Evolutionary conservation across 2,797 vertebrate genomes (phyloP).

Genomic region (Myotis planiceps): DNA sequence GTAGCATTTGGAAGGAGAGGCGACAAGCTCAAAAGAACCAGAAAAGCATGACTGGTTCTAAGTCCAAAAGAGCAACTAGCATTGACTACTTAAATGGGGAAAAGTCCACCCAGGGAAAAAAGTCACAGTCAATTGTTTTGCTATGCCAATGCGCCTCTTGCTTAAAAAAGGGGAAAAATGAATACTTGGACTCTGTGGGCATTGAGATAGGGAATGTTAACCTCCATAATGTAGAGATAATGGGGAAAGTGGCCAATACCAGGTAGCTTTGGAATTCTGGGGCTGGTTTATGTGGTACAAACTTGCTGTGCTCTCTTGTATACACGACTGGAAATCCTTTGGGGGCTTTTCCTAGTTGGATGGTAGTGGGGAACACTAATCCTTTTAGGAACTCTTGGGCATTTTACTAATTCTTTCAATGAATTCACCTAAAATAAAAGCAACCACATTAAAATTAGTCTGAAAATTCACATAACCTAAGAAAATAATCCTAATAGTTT

Average conservation of each 20-base stretch:
- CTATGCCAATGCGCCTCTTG: neutral
- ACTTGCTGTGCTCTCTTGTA: neutral
- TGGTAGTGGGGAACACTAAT: neutral
- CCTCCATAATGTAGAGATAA: neutral
- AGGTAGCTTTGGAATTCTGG: neutral
- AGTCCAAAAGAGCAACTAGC: neutral
- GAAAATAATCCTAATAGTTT: neutral
- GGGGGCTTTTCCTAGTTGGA: neutral
- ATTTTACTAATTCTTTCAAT: constrained; percentile 28
- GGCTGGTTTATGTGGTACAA: neutral
- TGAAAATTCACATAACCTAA: constrained; percentile 4
- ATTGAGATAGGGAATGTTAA: neutral
- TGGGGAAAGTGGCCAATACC: neutral
- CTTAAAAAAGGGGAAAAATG: constrained; percentile 35
- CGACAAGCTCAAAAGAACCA: neutral
- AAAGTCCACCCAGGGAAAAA: neutral
- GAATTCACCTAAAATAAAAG: constrained; percentile 20
- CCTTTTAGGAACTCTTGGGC: neutral
- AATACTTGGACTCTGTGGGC: neutral
- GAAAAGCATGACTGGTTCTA: neutral
- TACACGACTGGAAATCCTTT: neutral
- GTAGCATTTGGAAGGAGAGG: neutral
- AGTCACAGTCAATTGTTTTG: neutral
- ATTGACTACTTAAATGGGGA: neutral
- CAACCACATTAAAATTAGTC: neutral